Percentiles rank a stretch among this genome's conserved stretches.
Evolutionary conservation across 2,888 invertebrate species (phyloP).

Genomic region (Acronicta alni): DNA sequence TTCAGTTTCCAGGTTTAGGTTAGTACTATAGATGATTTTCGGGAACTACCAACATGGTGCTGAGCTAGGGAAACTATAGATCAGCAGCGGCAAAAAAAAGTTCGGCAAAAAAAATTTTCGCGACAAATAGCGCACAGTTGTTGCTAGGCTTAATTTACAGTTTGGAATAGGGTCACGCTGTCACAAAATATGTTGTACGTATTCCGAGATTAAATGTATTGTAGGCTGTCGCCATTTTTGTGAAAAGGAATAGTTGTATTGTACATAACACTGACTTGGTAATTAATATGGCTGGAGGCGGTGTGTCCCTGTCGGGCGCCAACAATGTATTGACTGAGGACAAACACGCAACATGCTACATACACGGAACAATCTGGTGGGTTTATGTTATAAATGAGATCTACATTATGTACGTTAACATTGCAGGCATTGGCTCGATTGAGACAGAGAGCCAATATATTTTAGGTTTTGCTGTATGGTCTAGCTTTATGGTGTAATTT

Average conservation of each 20-base stretch:
- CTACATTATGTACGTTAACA: too few species aligned
- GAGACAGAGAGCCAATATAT: too few species aligned
- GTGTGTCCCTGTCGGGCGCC: conserved; percentile 14
- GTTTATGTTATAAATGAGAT: background rate
- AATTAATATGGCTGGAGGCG: conserved; percentile 9
- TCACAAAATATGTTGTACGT: background rate
- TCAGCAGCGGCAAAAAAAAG: background rate
- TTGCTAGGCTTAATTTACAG: too few species aligned
- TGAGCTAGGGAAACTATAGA: background rate
- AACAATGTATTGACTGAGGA: conserved; percentile 1
- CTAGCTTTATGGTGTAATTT: too few species aligned
- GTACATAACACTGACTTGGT: conserved; percentile 2
- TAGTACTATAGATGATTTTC: background rate
- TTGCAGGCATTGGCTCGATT: too few species aligned
- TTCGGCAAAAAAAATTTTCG: background rate
- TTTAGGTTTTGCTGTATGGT: too few species aligned
- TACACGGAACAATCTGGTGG: background rate
- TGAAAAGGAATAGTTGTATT: background rate
- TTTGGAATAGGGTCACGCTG: background rate
- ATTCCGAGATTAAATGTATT: background rate
- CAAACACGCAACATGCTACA: conserved; percentile 11
- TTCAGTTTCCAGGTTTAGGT: background rate
- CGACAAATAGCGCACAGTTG: too few species aligned
- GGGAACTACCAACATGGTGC: too few species aligned
- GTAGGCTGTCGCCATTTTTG: background rate